Conservation (phyloP, 2,113 vertebrate species). For the Rousettus leschenaultii region DNA sequence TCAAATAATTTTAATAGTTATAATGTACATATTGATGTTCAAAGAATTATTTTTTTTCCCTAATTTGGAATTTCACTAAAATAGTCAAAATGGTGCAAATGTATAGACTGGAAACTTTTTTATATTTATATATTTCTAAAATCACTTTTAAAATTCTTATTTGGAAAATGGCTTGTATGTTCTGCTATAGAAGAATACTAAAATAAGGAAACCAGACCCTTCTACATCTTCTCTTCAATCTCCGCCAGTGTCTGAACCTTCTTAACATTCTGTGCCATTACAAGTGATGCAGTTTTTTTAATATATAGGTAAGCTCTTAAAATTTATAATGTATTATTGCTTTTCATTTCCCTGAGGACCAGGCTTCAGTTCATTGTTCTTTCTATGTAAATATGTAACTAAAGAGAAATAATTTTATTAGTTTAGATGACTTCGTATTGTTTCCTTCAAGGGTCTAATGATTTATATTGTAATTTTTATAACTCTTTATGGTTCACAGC, state of each 20-base stretch:
- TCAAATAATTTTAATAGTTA: not conserved
- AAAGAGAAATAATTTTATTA: constrained; percentile 7
- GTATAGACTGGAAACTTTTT: not conserved
- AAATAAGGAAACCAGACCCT: not conserved
- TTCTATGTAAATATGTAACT: not conserved
- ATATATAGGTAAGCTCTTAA: not conserved
- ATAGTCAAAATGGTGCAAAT: not conserved
- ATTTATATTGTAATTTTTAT: not conserved
- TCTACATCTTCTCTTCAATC: not conserved
- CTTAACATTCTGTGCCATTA: not conserved
- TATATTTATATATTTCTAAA: not conserved
- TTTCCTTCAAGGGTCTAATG: not conserved
- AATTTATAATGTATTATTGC: not conserved
- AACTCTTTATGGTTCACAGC: not conserved
- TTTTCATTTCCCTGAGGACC: constrained; percentile 18
- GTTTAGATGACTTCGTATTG: constrained; percentile 15
- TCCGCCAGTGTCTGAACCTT: not conserved
- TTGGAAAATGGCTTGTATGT: not conserved
- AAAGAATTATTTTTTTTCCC: not conserved
- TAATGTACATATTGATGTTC: not conserved
- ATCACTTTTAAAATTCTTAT: not conserved
- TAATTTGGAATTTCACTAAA: not conserved
- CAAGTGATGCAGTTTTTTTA: not conserved
- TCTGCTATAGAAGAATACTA: not conserved
- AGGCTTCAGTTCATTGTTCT: not conserved